phyloP scores from a whole-genome alignment of 2,113 vertebrate species.

The Hippoglossus stenolepis region DNA sequence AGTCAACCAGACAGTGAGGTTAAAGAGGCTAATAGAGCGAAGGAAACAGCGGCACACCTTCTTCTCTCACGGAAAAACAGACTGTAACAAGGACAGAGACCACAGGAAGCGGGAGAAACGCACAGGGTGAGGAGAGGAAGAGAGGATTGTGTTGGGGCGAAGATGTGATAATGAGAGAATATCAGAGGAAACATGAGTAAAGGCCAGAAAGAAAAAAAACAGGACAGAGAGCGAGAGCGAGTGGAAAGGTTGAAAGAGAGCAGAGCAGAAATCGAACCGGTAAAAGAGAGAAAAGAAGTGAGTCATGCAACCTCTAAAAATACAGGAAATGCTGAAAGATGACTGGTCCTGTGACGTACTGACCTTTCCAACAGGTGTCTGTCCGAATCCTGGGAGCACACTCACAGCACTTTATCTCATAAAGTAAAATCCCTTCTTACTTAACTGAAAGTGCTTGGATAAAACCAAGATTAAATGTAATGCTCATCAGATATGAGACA shows the following conservation, averaged over 20 bases:
- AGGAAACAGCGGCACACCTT: background rate
- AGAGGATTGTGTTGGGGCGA: background rate
- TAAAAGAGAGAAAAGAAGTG: background rate
- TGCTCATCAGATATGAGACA: background rate
- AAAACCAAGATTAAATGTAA: too few relatives aligned
- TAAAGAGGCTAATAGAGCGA: conserved; percentile 27
- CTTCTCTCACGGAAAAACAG: background rate
- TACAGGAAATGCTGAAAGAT: background rate
- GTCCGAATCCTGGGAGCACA: background rate
- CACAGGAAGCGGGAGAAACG: background rate
- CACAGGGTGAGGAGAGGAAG: conserved; percentile 17
- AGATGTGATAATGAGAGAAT: conserved; percentile 7
- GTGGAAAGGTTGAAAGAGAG: background rate
- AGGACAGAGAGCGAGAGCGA: background rate
- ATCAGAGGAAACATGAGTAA: background rate
- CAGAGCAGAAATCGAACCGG: background rate
- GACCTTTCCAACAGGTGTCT: background rate
- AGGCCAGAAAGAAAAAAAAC: too few relatives aligned
- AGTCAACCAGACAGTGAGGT: conserved; percentile 17
- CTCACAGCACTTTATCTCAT: too few relatives aligned
- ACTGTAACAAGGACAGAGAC: background rate
- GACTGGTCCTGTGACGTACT: background rate
- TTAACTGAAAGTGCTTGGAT: too few relatives aligned
- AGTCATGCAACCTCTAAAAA: conserved; percentile 17
- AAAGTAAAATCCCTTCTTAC: too few relatives aligned